Evolutionary conservation across 2,888 invertebrate genomes (phyloP), one percentile per base, ranked within the genome.

Genomic region (Metopia argyrocephala): DNA sequence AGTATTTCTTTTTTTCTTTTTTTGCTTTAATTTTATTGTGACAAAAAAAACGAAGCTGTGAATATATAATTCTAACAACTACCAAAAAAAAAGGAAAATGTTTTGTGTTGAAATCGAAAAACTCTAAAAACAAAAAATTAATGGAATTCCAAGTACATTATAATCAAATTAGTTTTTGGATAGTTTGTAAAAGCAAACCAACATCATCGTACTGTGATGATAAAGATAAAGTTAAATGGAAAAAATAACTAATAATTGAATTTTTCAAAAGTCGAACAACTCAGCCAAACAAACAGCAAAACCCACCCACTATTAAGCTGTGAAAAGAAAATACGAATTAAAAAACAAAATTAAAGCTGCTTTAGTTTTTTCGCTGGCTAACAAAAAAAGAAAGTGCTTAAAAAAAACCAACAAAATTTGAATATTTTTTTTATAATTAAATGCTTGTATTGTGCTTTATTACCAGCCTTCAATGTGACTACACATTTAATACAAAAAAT

Each of bases 141-240:
- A 75, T 76, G 66, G 23, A 76, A 76, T 73, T 71, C 15, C 66
- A 73, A 76, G 62, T 76, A 68, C 50, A 80, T 76, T 80, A 80
- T 71, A 80, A 76, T 76, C 71, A 71, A 80, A 76, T 80, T 80
- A 76, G 73, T 80, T 80, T 80, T 73, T 68, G 66, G 45, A n/a
- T 61, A 76, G 71, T 71, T 76, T 80, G 27, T 46, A 23, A 69
- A 61, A 61, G 45, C 76, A 56, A 65, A 74, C 21, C 25, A 57
- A 31, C 57, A 57, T 28, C 57, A 45, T 45, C 12, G 38, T 15
- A n/a, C 15, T 38, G 54, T 28, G 57, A 65, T 52, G 46, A 52
- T 38, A 74, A 54, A 75, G 70, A 66, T 62, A 56, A 79, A 76
- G 62, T 76, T 73, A 59, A 73, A 71, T 68, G 38, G 38, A 15